phyloP scores from a whole-genome alignment of 1,140 invertebrate species.

The Tribolium castaneum region DNA sequence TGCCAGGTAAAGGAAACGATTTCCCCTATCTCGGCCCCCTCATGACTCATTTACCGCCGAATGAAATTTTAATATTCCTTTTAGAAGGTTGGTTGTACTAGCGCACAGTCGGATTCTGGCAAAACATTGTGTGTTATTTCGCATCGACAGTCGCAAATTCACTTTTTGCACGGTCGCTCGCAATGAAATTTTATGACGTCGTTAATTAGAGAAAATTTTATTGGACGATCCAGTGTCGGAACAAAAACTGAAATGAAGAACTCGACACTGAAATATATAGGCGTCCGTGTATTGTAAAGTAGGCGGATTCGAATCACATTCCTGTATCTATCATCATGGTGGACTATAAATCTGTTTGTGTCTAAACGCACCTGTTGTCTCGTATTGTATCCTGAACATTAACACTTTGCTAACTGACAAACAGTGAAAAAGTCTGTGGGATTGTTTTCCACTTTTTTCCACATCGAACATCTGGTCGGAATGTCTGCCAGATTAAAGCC shows the following conservation, averaged over 20 bases:
- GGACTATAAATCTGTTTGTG: conserved; percentile 42
- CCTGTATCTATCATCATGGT: conserved; percentile 38
- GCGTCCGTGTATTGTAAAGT: conserved; percentile 17
- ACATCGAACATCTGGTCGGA: conserved; percentile 35
- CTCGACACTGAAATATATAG: conserved; percentile 6
- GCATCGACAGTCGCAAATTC: not conserved
- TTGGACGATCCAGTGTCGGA: not conserved
- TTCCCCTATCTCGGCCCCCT: conserved; percentile 27
- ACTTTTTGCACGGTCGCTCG: conserved; percentile 4
- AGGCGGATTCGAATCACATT: conserved; percentile 39
- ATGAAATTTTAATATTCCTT: conserved; percentile 44
- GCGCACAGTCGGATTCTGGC: conserved; percentile 12
- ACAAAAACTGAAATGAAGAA: conserved; percentile 28
- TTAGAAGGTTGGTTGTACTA: conserved; percentile 1
- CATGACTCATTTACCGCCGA: conserved; percentile 35
- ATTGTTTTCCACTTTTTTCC: conserved; percentile 31
- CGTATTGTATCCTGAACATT: conserved; percentile 37
- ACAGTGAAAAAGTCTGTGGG: conserved; percentile 28
- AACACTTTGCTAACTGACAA: conserved; percentile 36
- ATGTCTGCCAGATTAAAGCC: conserved; percentile 35
- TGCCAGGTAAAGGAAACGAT: conserved; percentile 22
- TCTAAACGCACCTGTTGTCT: conserved; percentile 40
- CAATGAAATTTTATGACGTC: conserved; percentile 34
- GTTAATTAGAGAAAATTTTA: conserved; percentile 39
- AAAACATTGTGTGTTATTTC: conserved; percentile 39